Percentiles rank a stretch among this genome's conserved stretches.
These are phyloP conservation scores for Pristionchus mayeri DNA, from an alignment of 2,888 invertebrate genomes.

Conservation along the genomic window DNA sequence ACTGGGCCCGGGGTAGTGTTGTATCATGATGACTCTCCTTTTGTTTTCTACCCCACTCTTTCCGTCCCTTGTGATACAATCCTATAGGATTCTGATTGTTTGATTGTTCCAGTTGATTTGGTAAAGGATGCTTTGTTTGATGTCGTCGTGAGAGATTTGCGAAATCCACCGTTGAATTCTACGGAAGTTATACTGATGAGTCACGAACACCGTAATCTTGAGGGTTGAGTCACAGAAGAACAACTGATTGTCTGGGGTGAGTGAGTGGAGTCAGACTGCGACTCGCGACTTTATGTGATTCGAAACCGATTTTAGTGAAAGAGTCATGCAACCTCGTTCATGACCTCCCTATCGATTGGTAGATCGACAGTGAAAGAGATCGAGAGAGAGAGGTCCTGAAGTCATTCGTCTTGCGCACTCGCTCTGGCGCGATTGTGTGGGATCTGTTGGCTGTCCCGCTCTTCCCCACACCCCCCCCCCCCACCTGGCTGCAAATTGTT, in stretches of 20 bases:
- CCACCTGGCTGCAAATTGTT: neutral
- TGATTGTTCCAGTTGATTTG: conserved; percentile 21
- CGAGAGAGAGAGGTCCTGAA: neutral
- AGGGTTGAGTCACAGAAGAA: neutral
- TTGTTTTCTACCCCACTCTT: neutral
- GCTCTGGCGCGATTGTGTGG: neutral
- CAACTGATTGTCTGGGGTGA: too few relatives aligned
- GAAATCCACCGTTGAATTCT: conserved; percentile 31
- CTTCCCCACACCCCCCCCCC: neutral
- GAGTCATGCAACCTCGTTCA: neutral
- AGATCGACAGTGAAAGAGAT: neutral
- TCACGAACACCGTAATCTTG: neutral
- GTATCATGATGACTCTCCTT: neutral
- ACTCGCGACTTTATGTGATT: neutral
- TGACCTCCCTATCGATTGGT: neutral
- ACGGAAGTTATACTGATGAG: conserved; percentile 32
- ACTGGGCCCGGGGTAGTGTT: neutral
- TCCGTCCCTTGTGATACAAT: conserved; percentile 2
- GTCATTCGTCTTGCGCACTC: neutral
- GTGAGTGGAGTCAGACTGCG: neutral
- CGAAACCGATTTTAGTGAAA: neutral
- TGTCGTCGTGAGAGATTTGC: neutral
- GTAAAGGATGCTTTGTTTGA: neutral
- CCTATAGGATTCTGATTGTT: neutral
- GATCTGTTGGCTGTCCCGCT: neutral